A percentile compares a stretch with the other conserved stretches of the same genome.
Evolutionary conservation across 2,797 vertebrate species (phyloP).

Genomic region (Platyrinchus mystaceus): DNA sequence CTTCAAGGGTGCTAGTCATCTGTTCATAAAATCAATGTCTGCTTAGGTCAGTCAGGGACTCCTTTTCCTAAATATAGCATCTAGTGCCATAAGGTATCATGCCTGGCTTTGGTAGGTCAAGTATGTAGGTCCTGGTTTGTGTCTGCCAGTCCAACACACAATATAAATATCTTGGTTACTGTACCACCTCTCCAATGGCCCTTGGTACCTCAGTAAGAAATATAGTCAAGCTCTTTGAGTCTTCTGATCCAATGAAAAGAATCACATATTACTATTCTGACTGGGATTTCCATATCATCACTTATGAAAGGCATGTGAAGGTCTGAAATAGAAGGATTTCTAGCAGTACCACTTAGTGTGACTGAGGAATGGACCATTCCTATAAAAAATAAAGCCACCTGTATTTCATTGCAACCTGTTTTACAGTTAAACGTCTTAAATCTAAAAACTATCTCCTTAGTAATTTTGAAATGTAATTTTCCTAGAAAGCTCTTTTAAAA

Average conservation of each 20-base stretch:
- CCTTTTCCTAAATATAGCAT: neutral
- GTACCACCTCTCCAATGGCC: neutral
- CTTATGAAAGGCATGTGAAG: neutral
- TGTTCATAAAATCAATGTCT: neutral
- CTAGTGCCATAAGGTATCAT: neutral
- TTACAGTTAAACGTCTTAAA: neutral
- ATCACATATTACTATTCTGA: neutral
- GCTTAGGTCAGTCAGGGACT: neutral
- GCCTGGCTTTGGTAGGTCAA: neutral
- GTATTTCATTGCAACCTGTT: neutral
- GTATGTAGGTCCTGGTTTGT: neutral
- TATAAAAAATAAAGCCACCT: neutral
- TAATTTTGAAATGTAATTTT: neutral
- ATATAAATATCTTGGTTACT: neutral
- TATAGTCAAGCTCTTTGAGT: neutral
- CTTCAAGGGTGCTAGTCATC: neutral
- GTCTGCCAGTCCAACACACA: neutral
- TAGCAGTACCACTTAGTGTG: neutral
- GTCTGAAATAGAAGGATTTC: neutral
- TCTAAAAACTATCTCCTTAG: neutral
- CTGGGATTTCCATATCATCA: neutral
- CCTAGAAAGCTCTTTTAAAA: neutral
- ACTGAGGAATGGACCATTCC: neutral
- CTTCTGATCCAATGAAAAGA: neutral
- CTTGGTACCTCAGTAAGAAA: neutral